Conservation (phyloP, 2,888 invertebrate genomes). For the Latrodectus hesperus region DNA sequence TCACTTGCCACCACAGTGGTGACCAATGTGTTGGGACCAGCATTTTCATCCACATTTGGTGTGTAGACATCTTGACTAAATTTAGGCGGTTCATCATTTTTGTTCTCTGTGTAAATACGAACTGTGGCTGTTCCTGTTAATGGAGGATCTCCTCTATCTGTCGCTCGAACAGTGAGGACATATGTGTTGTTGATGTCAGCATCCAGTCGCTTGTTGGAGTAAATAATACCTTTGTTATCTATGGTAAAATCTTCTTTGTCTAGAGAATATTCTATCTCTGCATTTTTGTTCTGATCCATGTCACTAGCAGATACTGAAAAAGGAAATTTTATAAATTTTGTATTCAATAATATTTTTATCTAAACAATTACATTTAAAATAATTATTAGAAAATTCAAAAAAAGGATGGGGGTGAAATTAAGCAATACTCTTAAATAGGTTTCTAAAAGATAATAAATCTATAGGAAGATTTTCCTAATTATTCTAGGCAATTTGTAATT, state of each 20-base stretch:
- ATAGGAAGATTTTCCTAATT: neutral
- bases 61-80: slow-evolving; percentile 97
- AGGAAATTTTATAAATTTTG: neutral
- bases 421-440: neutral
- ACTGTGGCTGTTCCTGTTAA: slow-evolving; percentile 95
- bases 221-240: slow-evolving; percentile 92
- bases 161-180: slow-evolving; percentile 94
- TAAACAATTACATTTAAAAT: neutral
- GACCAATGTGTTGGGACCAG: slow-evolving; percentile 94
- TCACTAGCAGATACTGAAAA: slow-evolving; percentile 89
- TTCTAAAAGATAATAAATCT: neutral
- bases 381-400: neutral
- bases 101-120: slow-evolving; percentile 96
- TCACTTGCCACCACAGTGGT: slow-evolving; percentile 98
- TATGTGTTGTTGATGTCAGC: slow-evolving; percentile 98
- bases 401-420: too few relatives aligned
- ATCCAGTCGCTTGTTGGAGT: slow-evolving; percentile 92
- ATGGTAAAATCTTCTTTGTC: slow-evolving; percentile 96
- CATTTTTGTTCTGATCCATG: slow-evolving; percentile 94
- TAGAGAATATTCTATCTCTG: slow-evolving; percentile 93
- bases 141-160: slow-evolving; percentile 94
- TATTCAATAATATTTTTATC: neutral
- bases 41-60: slow-evolving; percentile 96
- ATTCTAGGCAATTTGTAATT: neutral
- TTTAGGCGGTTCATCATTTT: slow-evolving; percentile 97